Percentiles rank a stretch among this genome's conserved stretches.
Evolutionary conservation across 2,113 vertebrate species (phyloP).

Genomic region (Mungos mungo): DNA sequence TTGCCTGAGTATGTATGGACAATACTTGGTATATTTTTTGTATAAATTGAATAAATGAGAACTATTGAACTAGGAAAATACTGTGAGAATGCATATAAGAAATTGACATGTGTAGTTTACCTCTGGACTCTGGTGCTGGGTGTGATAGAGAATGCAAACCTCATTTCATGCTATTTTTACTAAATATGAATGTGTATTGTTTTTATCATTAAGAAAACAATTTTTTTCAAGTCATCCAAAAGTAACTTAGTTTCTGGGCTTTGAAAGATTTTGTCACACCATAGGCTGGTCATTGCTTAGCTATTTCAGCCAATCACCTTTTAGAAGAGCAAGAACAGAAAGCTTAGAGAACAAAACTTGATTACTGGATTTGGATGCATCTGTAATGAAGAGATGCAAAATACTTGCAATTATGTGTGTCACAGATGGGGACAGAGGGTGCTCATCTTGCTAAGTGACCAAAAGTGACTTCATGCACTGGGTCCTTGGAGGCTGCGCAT

Average conservation of each 20-base stretch:
- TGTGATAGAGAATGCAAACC: neutral
- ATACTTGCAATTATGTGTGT: neutral
- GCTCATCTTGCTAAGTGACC: neutral
- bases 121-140: neutral
- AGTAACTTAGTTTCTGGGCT: neutral
- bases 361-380: neutral
- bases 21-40: neutral
- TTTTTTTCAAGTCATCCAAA: neutral
- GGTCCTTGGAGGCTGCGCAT: neutral
- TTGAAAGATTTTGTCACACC: neutral
- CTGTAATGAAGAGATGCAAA: neutral
- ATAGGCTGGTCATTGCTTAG: neutral
- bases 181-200: neutral
- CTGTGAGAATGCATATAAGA: neutral
- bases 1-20: neutral
- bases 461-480: neutral
- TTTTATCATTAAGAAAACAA: neutral
- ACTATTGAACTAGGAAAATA: neutral
- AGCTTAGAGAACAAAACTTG: neutral
- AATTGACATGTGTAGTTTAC: neutral
- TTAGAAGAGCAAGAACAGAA: neutral
- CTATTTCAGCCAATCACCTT: neutral
- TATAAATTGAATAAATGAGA: conserved; percentile 34
- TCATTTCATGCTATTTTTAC: neutral
- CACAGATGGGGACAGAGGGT: neutral